Percentiles rank a stretch among this genome's conserved stretches.
Conservation (phyloP, 2,888 invertebrate species). For the Zhuqinia jingwanae region DNA sequence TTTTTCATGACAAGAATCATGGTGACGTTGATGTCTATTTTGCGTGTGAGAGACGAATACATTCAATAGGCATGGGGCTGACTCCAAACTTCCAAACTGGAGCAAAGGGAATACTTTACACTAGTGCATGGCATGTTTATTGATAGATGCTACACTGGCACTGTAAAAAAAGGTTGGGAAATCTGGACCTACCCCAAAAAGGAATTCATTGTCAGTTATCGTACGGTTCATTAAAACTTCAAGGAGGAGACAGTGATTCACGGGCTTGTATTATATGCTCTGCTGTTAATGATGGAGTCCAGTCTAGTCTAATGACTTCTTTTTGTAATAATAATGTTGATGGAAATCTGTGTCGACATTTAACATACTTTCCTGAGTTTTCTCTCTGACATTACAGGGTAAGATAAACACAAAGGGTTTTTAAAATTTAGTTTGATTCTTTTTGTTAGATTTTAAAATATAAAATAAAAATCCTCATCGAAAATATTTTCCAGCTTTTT, state of each 20-base stretch:
- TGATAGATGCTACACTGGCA: neutral
- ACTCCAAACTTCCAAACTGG: too few relatives aligned
- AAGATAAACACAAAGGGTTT: too few relatives aligned
- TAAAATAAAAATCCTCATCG: too few relatives aligned
- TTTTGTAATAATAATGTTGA: neutral
- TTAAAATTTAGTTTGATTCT: too few relatives aligned
- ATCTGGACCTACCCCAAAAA: constrained; percentile 51
- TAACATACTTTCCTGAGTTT: too few relatives aligned
- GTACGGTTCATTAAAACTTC: constrained; percentile 37
- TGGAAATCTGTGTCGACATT: constrained; percentile 12
- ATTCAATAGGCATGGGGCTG: constrained; percentile 19
- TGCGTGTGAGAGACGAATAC: constrained; percentile 56
- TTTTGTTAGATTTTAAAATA: too few relatives aligned
- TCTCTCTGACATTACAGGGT: too few relatives aligned
- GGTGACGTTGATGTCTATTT: constrained; percentile 60
- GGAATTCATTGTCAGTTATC: constrained; percentile 53
- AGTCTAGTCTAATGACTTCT: neutral
- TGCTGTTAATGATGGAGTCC: too few relatives aligned
- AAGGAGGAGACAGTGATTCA: neutral
- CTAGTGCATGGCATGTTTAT: neutral
- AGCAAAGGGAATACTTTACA: constrained; percentile 10
- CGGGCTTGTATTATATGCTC: too few relatives aligned
- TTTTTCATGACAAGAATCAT: constrained; percentile 32
- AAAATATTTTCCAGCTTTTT: too few relatives aligned
- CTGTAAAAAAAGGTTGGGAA: constrained; percentile 16